Evolutionary conservation across 2,113 vertebrate species (phyloP).

Genomic region (Alosa alosa): DNA sequence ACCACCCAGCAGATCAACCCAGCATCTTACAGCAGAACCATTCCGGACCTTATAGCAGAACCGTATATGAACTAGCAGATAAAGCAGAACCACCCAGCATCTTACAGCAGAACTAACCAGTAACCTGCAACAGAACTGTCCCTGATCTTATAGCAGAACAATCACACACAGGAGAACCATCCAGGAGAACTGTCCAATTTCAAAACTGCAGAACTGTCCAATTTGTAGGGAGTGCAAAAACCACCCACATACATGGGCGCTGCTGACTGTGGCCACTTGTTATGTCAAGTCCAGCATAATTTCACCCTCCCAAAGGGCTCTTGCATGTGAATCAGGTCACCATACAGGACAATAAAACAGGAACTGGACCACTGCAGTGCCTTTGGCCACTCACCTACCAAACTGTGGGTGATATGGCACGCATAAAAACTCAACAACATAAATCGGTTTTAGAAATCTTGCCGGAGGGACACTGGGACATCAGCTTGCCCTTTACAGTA

Average conservation of each 20-base stretch:
- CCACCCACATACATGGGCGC: background rate
- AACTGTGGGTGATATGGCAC: background rate
- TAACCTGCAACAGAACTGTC: background rate
- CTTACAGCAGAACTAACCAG: background rate
- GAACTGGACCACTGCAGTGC: background rate
- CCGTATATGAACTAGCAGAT: background rate
- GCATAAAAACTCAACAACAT: background rate
- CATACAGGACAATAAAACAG: background rate
- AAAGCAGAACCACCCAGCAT: background rate
- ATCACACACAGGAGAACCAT: background rate
- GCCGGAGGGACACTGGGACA: background rate
- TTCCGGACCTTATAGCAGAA: background rate
- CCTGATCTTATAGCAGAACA: background rate
- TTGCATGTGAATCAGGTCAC: background rate
- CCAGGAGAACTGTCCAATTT: background rate
- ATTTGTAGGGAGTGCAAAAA: background rate
- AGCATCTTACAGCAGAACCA: slow-evolving; percentile 27
- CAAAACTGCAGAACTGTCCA: background rate
- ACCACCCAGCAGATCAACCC: background rate
- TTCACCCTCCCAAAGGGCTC: background rate
- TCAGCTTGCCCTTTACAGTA: background rate
- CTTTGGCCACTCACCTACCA: background rate
- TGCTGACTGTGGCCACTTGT: background rate
- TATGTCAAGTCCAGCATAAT: background rate
- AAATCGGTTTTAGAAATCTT: background rate